Evolutionary conservation across 1,140 invertebrate genomes (phyloP), one percentile per base, ranked within the genome.

Genomic region (Zaprionus gabonicus): DNA sequence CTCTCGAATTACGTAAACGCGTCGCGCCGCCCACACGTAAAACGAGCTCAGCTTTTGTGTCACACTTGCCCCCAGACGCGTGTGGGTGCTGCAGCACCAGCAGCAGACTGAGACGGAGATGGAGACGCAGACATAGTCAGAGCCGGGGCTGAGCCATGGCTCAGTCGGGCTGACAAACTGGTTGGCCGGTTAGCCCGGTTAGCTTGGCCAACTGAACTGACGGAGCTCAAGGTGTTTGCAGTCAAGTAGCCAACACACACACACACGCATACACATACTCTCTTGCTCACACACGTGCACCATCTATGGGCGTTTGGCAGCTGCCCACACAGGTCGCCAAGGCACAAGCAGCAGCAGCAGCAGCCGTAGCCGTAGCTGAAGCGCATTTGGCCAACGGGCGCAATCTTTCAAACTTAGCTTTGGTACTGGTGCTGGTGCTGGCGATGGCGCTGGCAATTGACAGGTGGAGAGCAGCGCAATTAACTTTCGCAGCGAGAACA

Each of bases 381-480:
- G 27, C 25, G 49, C 67, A 56, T 60, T 60, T 69, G 56, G 44
- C 66, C 66, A 69, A 38, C 66, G 31, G 41, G 59, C 51, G 73
- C 81, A 80, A 75, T 81, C 74, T 79, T 68, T 74, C 34, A 78
- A 71, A 49, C 56, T 67, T 46, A 69, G 34, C 55, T 58, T 23
- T 27, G 15, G 41, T 41, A 28, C 6, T 5, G 25, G 13, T 6
- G 13, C 41, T 27, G 9, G 10, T 1, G n/a, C 6, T 58, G 60
- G 15, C 31, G 27, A 1, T 20, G 49, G 12, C 7, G 9, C 20
- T 71, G 69, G 63, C 74, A 60, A 72, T 72, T 76, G 74, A 72
- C 74, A 77, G 65, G 64, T 71, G 68, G 57, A 67, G 73, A 66
- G 67, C 67, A 80, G 72, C 78, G 81, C 81, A 84, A 84, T 84